Evolutionary conservation across 2,797 vertebrate species (phyloP).

Genomic region (Toxotes lorentzi): DNA sequence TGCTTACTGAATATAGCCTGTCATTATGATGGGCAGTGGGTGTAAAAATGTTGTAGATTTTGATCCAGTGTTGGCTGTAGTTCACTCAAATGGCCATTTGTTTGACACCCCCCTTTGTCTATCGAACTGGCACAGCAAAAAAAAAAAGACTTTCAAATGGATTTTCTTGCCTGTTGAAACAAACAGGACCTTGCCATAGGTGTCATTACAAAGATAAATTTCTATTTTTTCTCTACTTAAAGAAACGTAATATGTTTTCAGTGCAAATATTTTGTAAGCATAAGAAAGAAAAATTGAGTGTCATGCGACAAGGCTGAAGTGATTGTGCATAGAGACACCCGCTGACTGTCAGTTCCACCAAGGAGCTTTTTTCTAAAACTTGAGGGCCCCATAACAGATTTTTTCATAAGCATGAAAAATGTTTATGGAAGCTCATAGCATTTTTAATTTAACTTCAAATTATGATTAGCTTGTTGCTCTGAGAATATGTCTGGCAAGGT

Average conservation of each 20-base stretch:
- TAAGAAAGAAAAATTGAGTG: slow-evolving; percentile 51
- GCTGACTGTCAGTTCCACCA: slow-evolving; percentile 39
- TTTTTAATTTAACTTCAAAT: slow-evolving; percentile 39
- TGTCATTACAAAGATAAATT: slow-evolving; percentile 72
- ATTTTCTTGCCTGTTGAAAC: slow-evolving; percentile 58
- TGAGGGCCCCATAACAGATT: slow-evolving; percentile 5
- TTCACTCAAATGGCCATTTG: slow-evolving; percentile 68
- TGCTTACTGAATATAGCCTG: slow-evolving; percentile 59
- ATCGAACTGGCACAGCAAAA: slow-evolving; percentile 42
- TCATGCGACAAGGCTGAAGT: slow-evolving; percentile 67
- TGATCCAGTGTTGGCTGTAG: slow-evolving; percentile 63
- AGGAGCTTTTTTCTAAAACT: slow-evolving; percentile 37
- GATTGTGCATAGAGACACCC: slow-evolving; percentile 30
- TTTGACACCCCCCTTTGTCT: slow-evolving; percentile 52
- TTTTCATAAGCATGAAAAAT: slow-evolving; percentile 10
- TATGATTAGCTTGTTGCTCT: slow-evolving; percentile 33
- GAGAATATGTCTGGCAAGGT: background rate
- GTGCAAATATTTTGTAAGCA: slow-evolving; percentile 38
- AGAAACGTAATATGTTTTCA: slow-evolving; percentile 45
- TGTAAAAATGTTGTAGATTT: slow-evolving; percentile 54
- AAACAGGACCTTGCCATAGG: slow-evolving; percentile 66
- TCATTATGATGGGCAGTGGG: slow-evolving; percentile 59
- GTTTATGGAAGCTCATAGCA: background rate
- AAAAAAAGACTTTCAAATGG: slow-evolving; percentile 31
- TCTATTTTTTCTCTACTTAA: slow-evolving; percentile 40